Percentiles rank a stretch among this genome's conserved stretches.
phyloP scores from a whole-genome alignment of 2,797 vertebrate genomes.

The Enteromius afrohamiltoni region DNA sequence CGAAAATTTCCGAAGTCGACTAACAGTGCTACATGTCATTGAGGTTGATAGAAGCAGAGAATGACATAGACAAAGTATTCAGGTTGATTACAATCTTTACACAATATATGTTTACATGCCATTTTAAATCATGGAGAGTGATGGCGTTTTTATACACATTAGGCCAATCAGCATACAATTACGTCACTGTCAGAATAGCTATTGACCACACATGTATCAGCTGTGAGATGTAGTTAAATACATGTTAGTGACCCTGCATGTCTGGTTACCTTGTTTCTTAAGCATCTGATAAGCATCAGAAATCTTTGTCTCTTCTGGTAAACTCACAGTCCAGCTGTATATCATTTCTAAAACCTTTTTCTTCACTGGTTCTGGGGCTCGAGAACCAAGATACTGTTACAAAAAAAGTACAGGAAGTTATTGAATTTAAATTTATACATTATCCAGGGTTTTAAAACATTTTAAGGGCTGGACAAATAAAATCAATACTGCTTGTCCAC shows the following conservation, averaged over 20 bases:
- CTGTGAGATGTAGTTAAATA: too few species aligned
- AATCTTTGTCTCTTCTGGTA: constrained; percentile 93
- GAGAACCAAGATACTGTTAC: constrained; percentile 88
- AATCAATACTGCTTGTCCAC: not conserved
- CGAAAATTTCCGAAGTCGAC: too few species aligned
- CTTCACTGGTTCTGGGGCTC: constrained; percentile 93
- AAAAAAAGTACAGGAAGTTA: not conserved
- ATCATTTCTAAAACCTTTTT: constrained; percentile 93
- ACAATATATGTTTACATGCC: too few species aligned
- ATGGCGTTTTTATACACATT: too few species aligned
- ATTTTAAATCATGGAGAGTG: too few species aligned
- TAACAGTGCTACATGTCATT: too few species aligned
- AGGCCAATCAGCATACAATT: too few species aligned
- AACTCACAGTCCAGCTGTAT: constrained; percentile 89
- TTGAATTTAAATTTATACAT: not conserved
- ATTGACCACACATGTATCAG: not conserved
- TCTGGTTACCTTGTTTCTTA: constrained; percentile 90
- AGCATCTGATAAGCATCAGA: constrained; percentile 97
- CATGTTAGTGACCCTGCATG: too few species aligned
- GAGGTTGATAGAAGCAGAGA: too few species aligned
- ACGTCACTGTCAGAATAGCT: not conserved
- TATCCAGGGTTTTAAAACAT: not conserved
- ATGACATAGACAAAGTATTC: too few species aligned
- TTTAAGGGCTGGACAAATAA: not conserved
- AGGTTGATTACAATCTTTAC: too few species aligned